These are phyloP conservation scores for Argyresthia albistria DNA, from an alignment of 2,888 invertebrate species.

Conservation along the genomic window DNA sequence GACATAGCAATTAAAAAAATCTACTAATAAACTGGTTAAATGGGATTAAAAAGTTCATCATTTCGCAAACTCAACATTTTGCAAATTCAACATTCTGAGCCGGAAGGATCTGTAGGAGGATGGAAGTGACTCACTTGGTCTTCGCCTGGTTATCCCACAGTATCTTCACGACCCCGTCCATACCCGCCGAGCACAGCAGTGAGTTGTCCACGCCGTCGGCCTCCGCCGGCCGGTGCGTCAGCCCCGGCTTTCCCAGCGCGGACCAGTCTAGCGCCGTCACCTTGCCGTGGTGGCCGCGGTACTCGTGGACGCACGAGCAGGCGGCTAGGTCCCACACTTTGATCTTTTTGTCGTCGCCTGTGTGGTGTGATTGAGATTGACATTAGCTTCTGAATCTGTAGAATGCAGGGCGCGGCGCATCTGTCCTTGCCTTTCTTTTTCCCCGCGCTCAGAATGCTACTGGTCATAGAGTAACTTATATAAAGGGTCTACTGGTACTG, in stretches of 20 bases:
- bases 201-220: constrained; percentile 33
- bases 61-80: too few relatives aligned
- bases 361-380: constrained; percentile 7
- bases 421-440: too few relatives aligned
- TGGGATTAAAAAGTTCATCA: too few relatives aligned
- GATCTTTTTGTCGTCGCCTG: constrained; percentile 79
- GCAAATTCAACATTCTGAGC: too few relatives aligned
- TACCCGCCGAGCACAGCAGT: constrained; percentile 77
- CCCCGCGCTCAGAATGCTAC: too few relatives aligned
- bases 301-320: constrained; percentile 75
- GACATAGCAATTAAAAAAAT: too few relatives aligned
- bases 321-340: constrained; percentile 82
- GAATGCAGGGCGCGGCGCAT: too few relatives aligned
- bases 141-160: constrained; percentile 74
- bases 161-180: constrained; percentile 76
- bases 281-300: constrained; percentile 75
- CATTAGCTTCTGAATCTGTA: too few relatives aligned
- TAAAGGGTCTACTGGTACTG: too few relatives aligned
- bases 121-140: constrained; percentile 38
- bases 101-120: too few relatives aligned
- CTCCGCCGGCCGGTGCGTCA: constrained; percentile 37
- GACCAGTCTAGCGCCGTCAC: constrained; percentile 77
- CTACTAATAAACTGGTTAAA: too few relatives aligned
- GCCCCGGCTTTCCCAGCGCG: constrained; percentile 40
- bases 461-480: too few relatives aligned